Percentiles rank a stretch among this genome's conserved stretches.
Evolutionary conservation across 2,113 vertebrate species (phyloP).

Genomic region (Emberiza fucata): DNA sequence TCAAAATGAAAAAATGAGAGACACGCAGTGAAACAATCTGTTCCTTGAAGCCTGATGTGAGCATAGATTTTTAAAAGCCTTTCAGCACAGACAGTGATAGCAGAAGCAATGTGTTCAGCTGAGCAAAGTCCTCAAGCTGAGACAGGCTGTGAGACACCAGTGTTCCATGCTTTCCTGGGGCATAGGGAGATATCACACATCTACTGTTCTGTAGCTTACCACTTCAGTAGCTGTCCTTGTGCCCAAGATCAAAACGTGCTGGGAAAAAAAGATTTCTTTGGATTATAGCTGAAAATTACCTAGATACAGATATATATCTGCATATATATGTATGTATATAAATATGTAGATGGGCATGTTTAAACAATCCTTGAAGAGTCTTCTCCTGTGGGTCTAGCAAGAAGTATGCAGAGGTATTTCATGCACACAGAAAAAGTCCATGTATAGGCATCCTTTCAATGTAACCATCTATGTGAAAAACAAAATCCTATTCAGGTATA

Average conservation of each 20-base stretch:
- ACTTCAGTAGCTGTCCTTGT: background rate
- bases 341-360: background rate
- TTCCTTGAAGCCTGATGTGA: background rate
- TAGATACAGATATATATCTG: background rate
- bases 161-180: background rate
- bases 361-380: background rate
- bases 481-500: background rate
- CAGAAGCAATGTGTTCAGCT: background rate
- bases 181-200: background rate
- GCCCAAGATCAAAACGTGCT: background rate
- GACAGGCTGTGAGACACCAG: background rate
- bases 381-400: background rate
- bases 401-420: background rate
- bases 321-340: background rate
- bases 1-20: background rate
- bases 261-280: background rate
- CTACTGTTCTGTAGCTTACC: background rate
- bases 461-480: background rate
- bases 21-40: background rate
- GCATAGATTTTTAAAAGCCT: background rate
- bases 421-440: background rate
- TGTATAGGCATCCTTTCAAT: background rate
- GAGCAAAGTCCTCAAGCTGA: background rate
- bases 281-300: background rate
- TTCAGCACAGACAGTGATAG: background rate